Evolutionary conservation across 2,888 invertebrate species (phyloP).

Genomic region (Ophion ventricosus): DNA sequence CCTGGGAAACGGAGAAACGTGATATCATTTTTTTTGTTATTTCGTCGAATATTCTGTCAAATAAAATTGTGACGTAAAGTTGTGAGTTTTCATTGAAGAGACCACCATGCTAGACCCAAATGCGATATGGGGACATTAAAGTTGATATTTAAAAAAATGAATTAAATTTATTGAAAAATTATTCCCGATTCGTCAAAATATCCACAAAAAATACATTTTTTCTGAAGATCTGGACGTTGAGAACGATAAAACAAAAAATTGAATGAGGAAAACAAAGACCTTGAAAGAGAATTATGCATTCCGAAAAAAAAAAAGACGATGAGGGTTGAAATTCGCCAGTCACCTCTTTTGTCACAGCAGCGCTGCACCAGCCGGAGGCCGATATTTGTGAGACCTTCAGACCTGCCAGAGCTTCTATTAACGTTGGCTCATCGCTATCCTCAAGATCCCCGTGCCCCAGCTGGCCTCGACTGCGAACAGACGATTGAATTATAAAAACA

Average conservation of each 20-base stretch:
- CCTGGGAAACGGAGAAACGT: slow-evolving; percentile 80
- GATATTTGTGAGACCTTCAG: slow-evolving; percentile 88
- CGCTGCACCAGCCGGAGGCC: slow-evolving; percentile 95
- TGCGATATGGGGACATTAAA: too few relatives aligned
- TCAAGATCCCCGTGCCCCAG: slow-evolving; percentile 91
- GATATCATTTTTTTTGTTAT: neutral
- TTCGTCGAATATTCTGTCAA: neutral
- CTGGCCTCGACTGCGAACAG: slow-evolving; percentile 90
- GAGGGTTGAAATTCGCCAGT: neutral
- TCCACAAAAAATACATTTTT: neutral
- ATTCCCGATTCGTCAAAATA: neutral
- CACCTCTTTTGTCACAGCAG: slow-evolving; percentile 88
- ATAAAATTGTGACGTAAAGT: neutral
- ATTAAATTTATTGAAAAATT: neutral
- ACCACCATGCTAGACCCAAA: too few relatives aligned
- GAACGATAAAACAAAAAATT: neutral
- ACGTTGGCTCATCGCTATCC: slow-evolving; percentile 86
- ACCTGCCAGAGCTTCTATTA: slow-evolving; percentile 91
- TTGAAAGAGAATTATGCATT: neutral
- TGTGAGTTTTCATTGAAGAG: too few relatives aligned
- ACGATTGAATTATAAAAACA: neutral
- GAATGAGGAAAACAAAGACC: neutral
- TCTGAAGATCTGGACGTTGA: too few relatives aligned
- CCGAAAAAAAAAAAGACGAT: neutral
- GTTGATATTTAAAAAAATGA: too few relatives aligned